phyloP scores from a whole-genome alignment of 2,797 vertebrate genomes.

The Hemibagrus guttatus region DNA sequence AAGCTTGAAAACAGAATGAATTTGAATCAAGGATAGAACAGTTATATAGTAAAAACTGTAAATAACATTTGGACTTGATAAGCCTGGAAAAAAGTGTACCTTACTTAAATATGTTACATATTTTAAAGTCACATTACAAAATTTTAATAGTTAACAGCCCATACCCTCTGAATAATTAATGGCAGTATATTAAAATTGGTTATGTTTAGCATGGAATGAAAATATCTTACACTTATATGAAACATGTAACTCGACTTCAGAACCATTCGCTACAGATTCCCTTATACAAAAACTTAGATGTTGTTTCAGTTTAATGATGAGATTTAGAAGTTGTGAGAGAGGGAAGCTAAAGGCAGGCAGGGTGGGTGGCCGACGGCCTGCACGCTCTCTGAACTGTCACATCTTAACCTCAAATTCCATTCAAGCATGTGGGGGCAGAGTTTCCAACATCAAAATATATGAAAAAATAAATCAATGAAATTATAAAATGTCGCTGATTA shows the following conservation, averaged over 20 bases:
- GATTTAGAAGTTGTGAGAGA: not conserved
- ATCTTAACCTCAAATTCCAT: conserved; percentile 31
- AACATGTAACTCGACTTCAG: not conserved
- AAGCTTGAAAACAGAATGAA: not conserved
- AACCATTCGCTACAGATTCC: not conserved
- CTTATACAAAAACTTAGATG: not conserved
- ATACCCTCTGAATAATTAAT: not conserved
- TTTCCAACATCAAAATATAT: conserved; percentile 39
- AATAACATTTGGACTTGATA: not conserved
- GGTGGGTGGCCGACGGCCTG: conserved; percentile 51
- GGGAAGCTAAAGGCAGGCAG: conserved; percentile 33
- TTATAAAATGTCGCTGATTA: not conserved
- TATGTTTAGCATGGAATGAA: conserved; percentile 5
- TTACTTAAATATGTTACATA: not conserved
- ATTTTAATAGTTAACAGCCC: not conserved
- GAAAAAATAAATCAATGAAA: conserved; percentile 14
- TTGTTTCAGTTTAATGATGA: not conserved
- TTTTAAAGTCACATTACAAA: not conserved
- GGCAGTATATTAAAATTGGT: not conserved
- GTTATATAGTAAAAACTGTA: not conserved
- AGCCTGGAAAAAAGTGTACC: not conserved
- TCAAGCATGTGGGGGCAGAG: conserved; percentile 43
- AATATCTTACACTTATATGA: not conserved
- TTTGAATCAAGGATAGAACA: not conserved
- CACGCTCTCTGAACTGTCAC: conserved; percentile 30